Evolutionary conservation across 1,140 invertebrate genomes (phyloP), one percentile per base, ranked within the genome.

Genomic region (Drosophila orena): DNA sequence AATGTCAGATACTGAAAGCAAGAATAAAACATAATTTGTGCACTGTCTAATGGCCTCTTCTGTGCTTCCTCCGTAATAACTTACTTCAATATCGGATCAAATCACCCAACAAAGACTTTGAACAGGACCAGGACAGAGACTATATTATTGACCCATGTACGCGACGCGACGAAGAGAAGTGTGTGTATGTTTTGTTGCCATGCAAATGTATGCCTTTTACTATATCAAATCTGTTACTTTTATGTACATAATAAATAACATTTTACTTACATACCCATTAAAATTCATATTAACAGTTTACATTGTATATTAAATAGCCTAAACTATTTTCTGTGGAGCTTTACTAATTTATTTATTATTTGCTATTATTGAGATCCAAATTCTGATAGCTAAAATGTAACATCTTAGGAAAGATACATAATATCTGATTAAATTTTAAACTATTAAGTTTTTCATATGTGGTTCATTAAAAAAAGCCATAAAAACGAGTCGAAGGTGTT

Each of bases 131-230:
- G 14, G 24, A 69, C 50, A 17, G 22, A 10, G 40, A 47, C 66
- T 42, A 24, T 8, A 30, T 30, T 14, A 30, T 22, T 2, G 40
- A 62, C 24, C 24, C 1, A 4, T n/a, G 11, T 17, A 68, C 58
- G 37, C 20, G 64, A 86, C 73, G 7, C 1, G 44, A 85, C 64
- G 40, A 40, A 47, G 58, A 73, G 72, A 83, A 77, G 84, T 88
- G 84, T 84, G 84, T 88, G 83, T 88, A 89, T 88, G 76, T 89
- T 88, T 84, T 84, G 79, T 88, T 89, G 84, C 84, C 84, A 88
- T 88, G 84, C 84, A 80, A 77, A 76, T 86, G 81, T 81, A 73
- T 90, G 68, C 85, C 86, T 90, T 90, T 90, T 85, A 81, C 81
- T 75, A 86, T 85, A 64, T 47, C 14, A 40, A 37, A 64, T 60